Percentiles rank a stretch among this genome's conserved stretches.
Evolutionary conservation across 2,797 vertebrate species (phyloP).

Genomic region (Uromys caudimaculatus): DNA sequence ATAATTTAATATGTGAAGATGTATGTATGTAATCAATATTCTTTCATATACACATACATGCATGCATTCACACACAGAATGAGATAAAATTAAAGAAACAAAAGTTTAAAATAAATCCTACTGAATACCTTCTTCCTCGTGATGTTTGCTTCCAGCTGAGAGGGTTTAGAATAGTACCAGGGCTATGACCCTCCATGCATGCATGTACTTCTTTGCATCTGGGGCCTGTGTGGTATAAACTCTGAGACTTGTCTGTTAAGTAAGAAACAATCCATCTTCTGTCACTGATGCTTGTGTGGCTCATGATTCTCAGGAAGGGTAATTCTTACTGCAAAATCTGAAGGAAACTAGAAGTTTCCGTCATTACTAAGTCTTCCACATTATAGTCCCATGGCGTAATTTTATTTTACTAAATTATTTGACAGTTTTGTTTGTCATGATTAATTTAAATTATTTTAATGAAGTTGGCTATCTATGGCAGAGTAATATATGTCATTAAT

Average conservation of each 20-base stretch:
- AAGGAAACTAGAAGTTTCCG: background rate
- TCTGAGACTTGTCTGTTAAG: background rate
- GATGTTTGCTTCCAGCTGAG: background rate
- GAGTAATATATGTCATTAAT: background rate
- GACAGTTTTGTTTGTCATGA: background rate
- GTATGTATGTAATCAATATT: background rate
- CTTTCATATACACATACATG: background rate
- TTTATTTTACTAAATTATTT: constrained; percentile 31
- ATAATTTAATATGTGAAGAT: background rate
- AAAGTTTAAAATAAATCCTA: background rate
- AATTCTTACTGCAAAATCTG: background rate
- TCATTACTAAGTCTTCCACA: background rate
- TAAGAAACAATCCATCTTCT: background rate
- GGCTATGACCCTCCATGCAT: rapidly evolving
- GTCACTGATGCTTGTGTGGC: background rate
- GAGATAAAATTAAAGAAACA: background rate
- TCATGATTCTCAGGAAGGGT: background rate
- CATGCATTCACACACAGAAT: background rate
- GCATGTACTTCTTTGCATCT: background rate
- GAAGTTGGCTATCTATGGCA: background rate
- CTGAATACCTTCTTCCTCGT: background rate
- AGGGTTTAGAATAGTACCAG: background rate
- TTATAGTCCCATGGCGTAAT: background rate
- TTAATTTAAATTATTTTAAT: constrained; percentile 6
- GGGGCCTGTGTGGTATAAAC: background rate